Evolutionary conservation across 1,140 invertebrate genomes (phyloP).

Genomic region (Leptopilina clavipes): DNA sequence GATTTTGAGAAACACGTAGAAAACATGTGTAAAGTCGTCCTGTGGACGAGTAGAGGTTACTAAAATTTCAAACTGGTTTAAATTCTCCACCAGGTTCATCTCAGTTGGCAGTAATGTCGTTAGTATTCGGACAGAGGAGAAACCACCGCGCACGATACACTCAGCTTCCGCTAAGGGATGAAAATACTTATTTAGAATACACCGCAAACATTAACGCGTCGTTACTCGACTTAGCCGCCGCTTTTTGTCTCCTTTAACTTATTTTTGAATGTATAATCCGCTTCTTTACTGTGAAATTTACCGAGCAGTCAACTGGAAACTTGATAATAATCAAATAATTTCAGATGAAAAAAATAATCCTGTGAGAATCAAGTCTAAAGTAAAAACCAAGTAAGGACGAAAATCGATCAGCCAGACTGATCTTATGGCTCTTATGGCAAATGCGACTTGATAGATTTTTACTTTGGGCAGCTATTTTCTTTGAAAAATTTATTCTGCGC

Average conservation of each 20-base stretch:
- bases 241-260: neutral
- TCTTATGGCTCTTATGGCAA: too few relatives aligned
- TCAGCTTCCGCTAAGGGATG: constrained; percentile 25
- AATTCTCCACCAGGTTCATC: constrained; percentile 45
- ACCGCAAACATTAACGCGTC: neutral
- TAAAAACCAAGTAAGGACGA: too few relatives aligned
- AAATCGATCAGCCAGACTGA: too few relatives aligned
- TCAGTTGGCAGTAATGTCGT: constrained; percentile 38
- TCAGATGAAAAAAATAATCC: too few relatives aligned
- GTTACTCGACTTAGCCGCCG: neutral
- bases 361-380: too few relatives aligned
- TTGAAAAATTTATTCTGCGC: too few relatives aligned
- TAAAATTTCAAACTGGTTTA: constrained; percentile 49
- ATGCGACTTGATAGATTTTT: too few relatives aligned
- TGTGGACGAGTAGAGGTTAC: constrained; percentile 35
- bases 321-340: too few relatives aligned
- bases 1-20: constrained; percentile 30
- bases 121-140: constrained; percentile 46
- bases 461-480: too few relatives aligned
- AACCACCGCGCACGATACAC: constrained; percentile 38
- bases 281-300: too few relatives aligned
- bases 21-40: constrained; percentile 42
- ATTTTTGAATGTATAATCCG: too few relatives aligned
- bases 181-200: constrained; percentile 51
- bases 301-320: too few relatives aligned